Evolutionary conservation across 35 echinoderm and acorn worm species (phyloP).

Genomic region (Stichopus chloronotus): DNA sequence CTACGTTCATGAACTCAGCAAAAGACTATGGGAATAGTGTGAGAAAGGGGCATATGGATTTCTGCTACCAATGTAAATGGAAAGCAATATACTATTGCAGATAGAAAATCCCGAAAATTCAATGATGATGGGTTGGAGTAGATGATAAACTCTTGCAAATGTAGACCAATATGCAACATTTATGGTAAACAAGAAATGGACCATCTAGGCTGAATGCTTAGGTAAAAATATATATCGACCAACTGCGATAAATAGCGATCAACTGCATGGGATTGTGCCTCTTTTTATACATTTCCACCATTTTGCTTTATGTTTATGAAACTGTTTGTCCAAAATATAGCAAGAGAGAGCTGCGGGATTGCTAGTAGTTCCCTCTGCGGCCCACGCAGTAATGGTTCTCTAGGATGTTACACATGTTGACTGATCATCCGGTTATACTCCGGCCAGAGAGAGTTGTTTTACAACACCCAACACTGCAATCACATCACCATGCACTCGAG

Average conservation of each 20-base stretch:
- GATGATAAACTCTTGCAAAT: slow-evolving; percentile 41
- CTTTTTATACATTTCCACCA: background rate
- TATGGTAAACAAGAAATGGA: slow-evolving; percentile 36
- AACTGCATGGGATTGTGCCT: too few species aligned
- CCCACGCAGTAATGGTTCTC: slow-evolving; percentile 47
- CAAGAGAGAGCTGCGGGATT: slow-evolving; percentile 6
- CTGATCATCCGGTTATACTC: background rate
- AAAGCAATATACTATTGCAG: slow-evolving; percentile 53
- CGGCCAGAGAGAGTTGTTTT: background rate
- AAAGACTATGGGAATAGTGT: too few species aligned
- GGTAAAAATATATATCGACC: slow-evolving; percentile 19
- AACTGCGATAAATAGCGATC: slow-evolving; percentile 3
- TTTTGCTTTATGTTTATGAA: slow-evolving; percentile 11
- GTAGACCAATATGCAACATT: slow-evolving; percentile 42
- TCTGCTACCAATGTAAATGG: slow-evolving; percentile 68
- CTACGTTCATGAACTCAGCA: too few species aligned
- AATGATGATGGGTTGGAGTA: slow-evolving; percentile 62
- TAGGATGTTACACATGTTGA: background rate
- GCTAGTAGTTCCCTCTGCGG: slow-evolving; percentile 29
- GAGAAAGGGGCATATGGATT: slow-evolving; percentile 44
- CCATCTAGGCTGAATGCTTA: slow-evolving; percentile 35
- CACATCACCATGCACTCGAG: background rate
- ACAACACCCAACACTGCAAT: background rate
- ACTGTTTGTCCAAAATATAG: slow-evolving; percentile 16
- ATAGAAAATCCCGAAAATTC: slow-evolving; percentile 47